phyloP scores from a whole-genome alignment of 2,797 vertebrate genomes.

The Chrysocyon brachyurus region DNA sequence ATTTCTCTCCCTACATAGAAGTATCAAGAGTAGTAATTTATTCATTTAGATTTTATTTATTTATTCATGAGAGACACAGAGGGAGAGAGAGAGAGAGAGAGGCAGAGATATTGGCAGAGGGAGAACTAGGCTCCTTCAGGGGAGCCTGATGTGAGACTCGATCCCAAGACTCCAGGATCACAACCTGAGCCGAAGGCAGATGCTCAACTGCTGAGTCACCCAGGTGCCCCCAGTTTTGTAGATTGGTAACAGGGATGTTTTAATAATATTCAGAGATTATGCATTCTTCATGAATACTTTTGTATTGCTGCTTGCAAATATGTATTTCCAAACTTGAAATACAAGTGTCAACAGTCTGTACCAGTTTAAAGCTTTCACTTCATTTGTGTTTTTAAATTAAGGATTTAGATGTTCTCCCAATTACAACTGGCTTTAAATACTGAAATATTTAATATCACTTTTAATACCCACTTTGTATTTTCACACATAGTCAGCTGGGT shows the following conservation, averaged over 20 bases:
- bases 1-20: conserved; percentile 99
- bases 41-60: too few relatives aligned
- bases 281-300: conserved; percentile 97
- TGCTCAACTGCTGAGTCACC: too few relatives aligned
- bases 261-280: conserved; percentile 99
- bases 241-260: conserved; percentile 99
- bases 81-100: too few relatives aligned
- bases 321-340: conserved; percentile 97
- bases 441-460: conserved; percentile 82
- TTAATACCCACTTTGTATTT: conserved; percentile 85
- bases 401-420: conserved; percentile 83
- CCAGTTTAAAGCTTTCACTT: conserved; percentile 92
- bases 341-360: conserved; percentile 95
- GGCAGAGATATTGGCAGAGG: too few relatives aligned
- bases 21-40: conserved; percentile 96
- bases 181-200: too few relatives aligned
- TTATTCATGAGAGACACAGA: too few relatives aligned
- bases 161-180: too few relatives aligned
- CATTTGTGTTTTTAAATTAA: conserved; percentile 90
- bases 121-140: too few relatives aligned
- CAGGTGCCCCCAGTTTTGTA: conserved; percentile 94
- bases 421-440: conserved; percentile 85
- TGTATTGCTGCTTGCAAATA: conserved; percentile 99
- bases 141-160: too few relatives aligned
- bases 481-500: conserved; percentile 83